These are phyloP conservation scores for Myodes glareolus DNA, from an alignment of 2,113 vertebrate species.

Conservation along the genomic window DNA sequence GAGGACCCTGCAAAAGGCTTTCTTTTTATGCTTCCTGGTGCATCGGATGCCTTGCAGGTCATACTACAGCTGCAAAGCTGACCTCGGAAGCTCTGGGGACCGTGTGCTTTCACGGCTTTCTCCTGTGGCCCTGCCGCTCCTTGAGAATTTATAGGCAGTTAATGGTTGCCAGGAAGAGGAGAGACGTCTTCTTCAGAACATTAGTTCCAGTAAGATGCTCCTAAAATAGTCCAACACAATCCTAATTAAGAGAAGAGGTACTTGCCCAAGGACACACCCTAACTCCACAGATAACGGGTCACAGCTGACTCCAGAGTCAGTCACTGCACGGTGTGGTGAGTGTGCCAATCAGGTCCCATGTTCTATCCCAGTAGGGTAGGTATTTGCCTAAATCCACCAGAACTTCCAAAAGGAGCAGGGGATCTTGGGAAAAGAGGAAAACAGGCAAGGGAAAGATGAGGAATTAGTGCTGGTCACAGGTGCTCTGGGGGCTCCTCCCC, in stretches of 20 bases:
- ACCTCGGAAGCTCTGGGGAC: not conserved
- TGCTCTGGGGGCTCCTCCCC: not conserved
- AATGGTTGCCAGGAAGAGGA: not conserved
- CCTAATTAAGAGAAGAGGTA: not conserved
- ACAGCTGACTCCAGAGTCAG: not conserved
- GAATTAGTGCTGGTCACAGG: not conserved
- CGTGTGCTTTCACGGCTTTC: not conserved
- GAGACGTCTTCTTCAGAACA: not conserved
- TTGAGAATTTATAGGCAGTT: not conserved
- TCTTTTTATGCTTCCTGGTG: not conserved
- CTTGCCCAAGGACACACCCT: not conserved
- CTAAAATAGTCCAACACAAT: not conserved
- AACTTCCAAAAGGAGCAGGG: not conserved
- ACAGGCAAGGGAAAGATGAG: not conserved
- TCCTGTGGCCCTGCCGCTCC: not conserved
- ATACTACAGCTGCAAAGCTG: not conserved
- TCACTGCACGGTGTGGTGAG: rapidly evolving
- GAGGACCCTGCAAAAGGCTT: not conserved
- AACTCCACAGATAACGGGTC: not conserved
- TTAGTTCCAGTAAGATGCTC: not conserved
- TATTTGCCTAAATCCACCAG: not conserved
- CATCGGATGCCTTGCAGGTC: no score
- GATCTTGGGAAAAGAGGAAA: not conserved
- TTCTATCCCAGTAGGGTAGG: not conserved
- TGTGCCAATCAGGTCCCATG: not conserved